These are phyloP conservation scores for Chiridota heheva DNA, from an alignment of 35 echinoderm and acorn worm species.

Conservation along the genomic window DNA sequence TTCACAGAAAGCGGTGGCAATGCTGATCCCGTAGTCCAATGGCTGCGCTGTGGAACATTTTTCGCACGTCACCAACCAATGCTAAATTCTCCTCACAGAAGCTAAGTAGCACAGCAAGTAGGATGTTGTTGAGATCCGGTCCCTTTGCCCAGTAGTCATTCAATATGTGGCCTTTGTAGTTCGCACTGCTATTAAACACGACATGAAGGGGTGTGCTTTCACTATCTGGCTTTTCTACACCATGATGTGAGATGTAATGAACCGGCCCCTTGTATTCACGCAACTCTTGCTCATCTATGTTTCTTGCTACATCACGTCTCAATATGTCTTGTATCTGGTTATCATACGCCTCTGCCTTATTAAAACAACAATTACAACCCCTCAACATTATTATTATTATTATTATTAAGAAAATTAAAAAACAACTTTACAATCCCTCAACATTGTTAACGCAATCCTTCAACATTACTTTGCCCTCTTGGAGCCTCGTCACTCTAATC, in stretches of 20 bases:
- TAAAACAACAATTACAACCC: no score
- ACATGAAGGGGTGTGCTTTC: slow-evolving; percentile 67
- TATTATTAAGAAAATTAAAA: no score
- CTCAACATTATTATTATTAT: no score
- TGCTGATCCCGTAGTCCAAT: slow-evolving; percentile 27
- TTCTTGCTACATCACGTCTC: slow-evolving; percentile 26
- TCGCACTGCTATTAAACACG: slow-evolving; percentile 70
- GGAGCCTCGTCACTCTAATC: no score
- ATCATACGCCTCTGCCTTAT: slow-evolving; percentile 28
- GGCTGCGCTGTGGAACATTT: slow-evolving; percentile 69
- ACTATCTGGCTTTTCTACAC: slow-evolving; percentile 54
- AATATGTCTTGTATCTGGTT: slow-evolving; percentile 45
- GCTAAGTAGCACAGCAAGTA: slow-evolving; percentile 59
- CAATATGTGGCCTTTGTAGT: slow-evolving; percentile 55
- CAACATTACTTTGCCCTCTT: no score
- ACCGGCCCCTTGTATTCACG: slow-evolving; percentile 53
- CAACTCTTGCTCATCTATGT: slow-evolving; percentile 16
- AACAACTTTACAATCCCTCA: no score
- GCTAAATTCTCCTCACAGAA: slow-evolving; percentile 63
- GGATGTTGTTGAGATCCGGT: slow-evolving; percentile 58
- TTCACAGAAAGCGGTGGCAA: slow-evolving; percentile 42
- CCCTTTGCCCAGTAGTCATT: slow-evolving; percentile 75
- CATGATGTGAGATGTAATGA: slow-evolving; percentile 67
- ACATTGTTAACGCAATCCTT: no score
- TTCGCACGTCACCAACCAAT: slow-evolving; percentile 58